Evolutionary conservation across 2,113 vertebrate genomes (phyloP).

Genomic region (Siniperca chuatsi): DNA sequence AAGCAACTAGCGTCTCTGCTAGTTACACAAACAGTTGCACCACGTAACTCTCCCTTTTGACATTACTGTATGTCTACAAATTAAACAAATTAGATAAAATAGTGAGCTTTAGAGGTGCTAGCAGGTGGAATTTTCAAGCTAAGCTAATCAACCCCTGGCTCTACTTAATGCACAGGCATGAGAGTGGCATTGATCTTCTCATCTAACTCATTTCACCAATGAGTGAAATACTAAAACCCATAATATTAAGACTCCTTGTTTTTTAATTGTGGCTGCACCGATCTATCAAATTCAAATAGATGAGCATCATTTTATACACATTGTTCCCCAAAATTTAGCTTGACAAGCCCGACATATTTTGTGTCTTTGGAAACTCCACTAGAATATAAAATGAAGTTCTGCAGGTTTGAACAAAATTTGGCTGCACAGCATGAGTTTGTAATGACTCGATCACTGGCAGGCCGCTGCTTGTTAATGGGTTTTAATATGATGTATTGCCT

Average conservation of each 20-base stretch:
- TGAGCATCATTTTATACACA: conserved; percentile 8
- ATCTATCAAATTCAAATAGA: background rate
- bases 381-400: conserved; percentile 21
- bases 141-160: background rate
- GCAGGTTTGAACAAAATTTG: conserved; percentile 35
- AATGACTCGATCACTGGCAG: conserved; percentile 19
- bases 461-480: conserved; percentile 33
- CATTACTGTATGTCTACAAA: background rate
- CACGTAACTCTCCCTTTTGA: background rate
- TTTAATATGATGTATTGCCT: conserved; percentile 32
- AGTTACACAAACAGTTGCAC: background rate
- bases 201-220: background rate
- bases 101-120: background rate
- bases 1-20: background rate
- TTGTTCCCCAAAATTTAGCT: background rate
- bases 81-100: background rate
- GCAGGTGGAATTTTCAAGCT: background rate
- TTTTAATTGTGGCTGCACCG: background rate
- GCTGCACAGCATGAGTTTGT: conserved; percentile 27
- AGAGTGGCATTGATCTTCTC: background rate
- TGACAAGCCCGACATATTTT: background rate
- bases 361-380: background rate
- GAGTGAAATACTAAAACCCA: background rate
- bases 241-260: no score
- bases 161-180: background rate